Evolutionary conservation across 2,888 invertebrate genomes (phyloP).

Genomic region (Steinernema hermaphroditum): DNA sequence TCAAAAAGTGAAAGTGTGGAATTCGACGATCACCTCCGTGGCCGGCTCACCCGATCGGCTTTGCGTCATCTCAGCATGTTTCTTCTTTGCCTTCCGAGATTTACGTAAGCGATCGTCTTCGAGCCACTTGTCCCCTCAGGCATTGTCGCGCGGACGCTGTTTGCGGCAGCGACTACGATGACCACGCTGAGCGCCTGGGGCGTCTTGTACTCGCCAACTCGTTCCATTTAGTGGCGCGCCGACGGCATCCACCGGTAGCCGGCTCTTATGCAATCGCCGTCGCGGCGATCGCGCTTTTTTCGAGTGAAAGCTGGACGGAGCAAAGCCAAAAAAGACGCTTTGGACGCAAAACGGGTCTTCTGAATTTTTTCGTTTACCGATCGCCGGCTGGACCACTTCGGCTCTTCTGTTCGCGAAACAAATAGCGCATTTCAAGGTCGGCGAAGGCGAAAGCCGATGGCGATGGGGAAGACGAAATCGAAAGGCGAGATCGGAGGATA

Average conservation of each 20-base stretch:
- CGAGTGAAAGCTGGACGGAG: neutral
- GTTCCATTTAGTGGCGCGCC: conserved; percentile 8
- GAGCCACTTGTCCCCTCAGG: neutral
- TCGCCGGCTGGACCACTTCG: neutral
- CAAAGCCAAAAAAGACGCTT: neutral
- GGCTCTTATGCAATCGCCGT: conserved; percentile 5
- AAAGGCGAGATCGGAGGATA: neutral
- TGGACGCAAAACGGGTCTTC: neutral
- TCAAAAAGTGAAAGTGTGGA: conserved; percentile 20
- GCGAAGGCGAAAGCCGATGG: neutral
- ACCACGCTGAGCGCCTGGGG: conserved; percentile 10
- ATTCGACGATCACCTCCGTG: neutral
- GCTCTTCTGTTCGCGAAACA: neutral
- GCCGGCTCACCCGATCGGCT: neutral
- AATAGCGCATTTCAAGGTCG: neutral
- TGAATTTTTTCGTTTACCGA: neutral
- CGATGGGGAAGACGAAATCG: neutral
- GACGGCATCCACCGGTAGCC: neutral
- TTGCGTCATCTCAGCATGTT: neutral
- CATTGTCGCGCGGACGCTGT: neutral
- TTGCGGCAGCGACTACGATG: conserved; percentile 1
- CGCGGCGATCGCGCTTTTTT: conserved; percentile 5
- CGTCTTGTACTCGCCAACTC: conserved; percentile 20
- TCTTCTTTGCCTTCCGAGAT: neutral
- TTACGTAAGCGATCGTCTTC: conserved; percentile 6